Conservation (phyloP, 2,888 invertebrate genomes). For the Ceriagrion tenellum region DNA sequence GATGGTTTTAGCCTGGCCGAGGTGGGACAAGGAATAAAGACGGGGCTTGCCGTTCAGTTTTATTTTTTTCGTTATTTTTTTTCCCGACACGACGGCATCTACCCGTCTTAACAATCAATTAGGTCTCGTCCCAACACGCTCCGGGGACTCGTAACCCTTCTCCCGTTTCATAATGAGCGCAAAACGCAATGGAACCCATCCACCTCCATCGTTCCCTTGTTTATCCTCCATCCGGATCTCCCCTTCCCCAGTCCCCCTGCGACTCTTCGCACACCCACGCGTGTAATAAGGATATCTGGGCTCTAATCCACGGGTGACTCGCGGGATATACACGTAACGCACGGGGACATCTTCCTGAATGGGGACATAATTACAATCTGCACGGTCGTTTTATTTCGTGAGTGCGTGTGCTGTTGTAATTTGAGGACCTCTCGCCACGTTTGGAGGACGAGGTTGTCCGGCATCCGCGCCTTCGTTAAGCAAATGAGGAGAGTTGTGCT, state of each 20-base stretch:
- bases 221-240: neutral
- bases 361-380: neutral
- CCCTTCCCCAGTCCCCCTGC: no score
- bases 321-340: neutral
- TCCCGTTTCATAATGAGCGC: constrained; percentile 13
- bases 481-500: neutral
- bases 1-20: neutral
- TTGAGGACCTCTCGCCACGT: neutral
- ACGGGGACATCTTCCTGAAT: neutral
- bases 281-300: neutral
- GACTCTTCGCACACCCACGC: neutral
- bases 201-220: neutral
- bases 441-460: neutral
- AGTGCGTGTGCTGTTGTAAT: constrained; percentile 24
- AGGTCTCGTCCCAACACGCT: neutral
- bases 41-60: neutral
- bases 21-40: neutral
- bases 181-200: neutral
- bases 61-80: neutral
- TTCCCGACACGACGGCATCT: neutral
- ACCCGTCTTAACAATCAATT: constrained; percentile 53
- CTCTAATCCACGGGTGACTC: neutral
- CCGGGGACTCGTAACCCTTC: neutral
- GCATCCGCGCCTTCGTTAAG: neutral
- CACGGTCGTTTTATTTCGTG: neutral